A percentile compares a stretch with the other conserved stretches of the same genome.
These are phyloP conservation scores for Acipenser ruthenus DNA, from an alignment of 2,797 vertebrate genomes.

Conservation along the genomic window DNA sequence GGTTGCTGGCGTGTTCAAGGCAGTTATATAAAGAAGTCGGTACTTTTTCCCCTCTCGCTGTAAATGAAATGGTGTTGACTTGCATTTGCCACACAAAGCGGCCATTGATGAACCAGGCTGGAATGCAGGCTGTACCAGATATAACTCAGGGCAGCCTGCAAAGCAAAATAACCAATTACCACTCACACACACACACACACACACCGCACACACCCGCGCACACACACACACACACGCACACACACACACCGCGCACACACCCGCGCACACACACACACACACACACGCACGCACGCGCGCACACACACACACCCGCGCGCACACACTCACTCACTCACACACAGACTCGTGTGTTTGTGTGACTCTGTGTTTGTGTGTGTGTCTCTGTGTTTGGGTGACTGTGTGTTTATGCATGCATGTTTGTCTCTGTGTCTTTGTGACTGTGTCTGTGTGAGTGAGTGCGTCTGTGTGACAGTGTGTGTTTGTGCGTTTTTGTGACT, in stretches of 20 bases:
- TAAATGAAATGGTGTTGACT: constrained; percentile 54
- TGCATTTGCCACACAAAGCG: constrained; percentile 38
- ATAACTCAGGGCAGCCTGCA: constrained; percentile 27
- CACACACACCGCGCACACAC: too few relatives aligned
- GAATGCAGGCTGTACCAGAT: constrained; percentile 27
- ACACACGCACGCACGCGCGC: too few relatives aligned
- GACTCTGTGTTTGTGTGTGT: too few relatives aligned
- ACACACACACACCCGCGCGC: constrained; percentile 13
- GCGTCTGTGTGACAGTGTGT: too few relatives aligned
- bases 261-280: constrained; percentile 7
- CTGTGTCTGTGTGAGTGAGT: background rate
- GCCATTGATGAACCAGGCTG: constrained; percentile 29
- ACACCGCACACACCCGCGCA: too few relatives aligned
- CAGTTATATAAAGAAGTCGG: background rate
- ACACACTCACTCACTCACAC: constrained; percentile 8
- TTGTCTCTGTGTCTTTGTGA: background rate
- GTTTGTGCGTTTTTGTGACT: too few relatives aligned
- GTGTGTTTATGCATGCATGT: too few relatives aligned
- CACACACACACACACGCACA: constrained; percentile 2
- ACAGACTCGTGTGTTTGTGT: background rate
- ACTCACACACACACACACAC: constrained; percentile 9
- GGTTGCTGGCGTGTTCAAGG: constrained; percentile 8
- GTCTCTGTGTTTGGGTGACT: too few relatives aligned
- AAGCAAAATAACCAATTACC: constrained; percentile 26
- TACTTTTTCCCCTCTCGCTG: constrained; percentile 4